These are phyloP conservation scores for Timandra comae DNA, from an alignment of 2,888 invertebrate genomes.

Conservation along the genomic window DNA sequence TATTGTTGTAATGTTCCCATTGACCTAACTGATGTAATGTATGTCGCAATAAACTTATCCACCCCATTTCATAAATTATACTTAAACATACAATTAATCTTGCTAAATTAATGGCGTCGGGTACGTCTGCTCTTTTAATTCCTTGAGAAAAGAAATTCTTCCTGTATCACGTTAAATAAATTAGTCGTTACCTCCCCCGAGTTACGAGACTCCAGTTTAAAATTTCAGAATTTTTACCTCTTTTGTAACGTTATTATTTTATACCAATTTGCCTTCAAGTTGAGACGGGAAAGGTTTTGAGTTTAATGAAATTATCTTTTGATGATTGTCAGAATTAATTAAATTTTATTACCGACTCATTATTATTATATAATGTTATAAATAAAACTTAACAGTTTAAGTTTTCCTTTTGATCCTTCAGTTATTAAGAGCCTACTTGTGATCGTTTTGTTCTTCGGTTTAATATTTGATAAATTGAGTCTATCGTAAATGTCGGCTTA, in stretches of 20 bases:
- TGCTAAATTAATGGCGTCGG: constrained; percentile 38
- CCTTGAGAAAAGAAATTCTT: constrained; percentile 23
- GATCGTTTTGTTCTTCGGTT: too few relatives aligned
- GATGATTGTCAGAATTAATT: constrained; percentile 2
- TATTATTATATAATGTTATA: too few relatives aligned
- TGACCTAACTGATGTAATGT: constrained; percentile 3
- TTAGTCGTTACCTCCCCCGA: constrained; percentile 28
- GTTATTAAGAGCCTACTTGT: too few relatives aligned
- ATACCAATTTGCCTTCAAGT: constrained; percentile 19
- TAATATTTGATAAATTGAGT: too few relatives aligned
- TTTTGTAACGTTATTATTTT: constrained; percentile 21
- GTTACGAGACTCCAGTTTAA: constrained; percentile 18
- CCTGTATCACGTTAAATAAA: constrained; percentile 32
- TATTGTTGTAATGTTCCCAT: background rate
- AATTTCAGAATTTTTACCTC: constrained; percentile 20
- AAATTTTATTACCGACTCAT: too few relatives aligned
- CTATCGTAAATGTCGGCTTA: too few relatives aligned
- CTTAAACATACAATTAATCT: constrained; percentile 42
- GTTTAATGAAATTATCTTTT: constrained; percentile 4
- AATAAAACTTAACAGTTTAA: too few relatives aligned
- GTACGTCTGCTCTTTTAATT: constrained; percentile 28
- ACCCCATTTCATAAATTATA: constrained; percentile 33
- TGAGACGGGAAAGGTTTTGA: constrained; percentile 4
- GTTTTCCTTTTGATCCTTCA: too few relatives aligned
- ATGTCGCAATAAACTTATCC: constrained; percentile 28